Evolutionary conservation across 64 coral and sea anemone species (phyloP).

Genomic region (Cladopsammia gracilis): DNA sequence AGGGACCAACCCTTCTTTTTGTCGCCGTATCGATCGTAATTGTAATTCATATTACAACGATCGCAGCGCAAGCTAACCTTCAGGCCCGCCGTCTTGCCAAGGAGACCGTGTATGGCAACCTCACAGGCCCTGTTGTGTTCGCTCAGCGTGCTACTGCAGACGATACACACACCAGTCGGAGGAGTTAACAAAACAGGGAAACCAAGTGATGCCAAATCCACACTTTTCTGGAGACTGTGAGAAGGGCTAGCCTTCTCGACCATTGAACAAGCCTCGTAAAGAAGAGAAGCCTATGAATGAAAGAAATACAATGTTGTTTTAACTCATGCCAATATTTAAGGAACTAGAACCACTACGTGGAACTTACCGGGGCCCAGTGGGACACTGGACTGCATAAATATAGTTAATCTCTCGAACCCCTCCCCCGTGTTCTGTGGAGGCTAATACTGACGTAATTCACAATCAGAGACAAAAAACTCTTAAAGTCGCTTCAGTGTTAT

Average conservation of each 20-base stretch:
- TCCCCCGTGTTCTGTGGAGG: too few species aligned
- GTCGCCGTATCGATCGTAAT: conserved; percentile 17
- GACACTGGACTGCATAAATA: too few species aligned
- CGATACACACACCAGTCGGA: not conserved
- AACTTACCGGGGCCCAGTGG: too few species aligned
- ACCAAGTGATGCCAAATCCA: too few species aligned
- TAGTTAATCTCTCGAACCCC: too few species aligned
- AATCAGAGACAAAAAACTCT: too few species aligned
- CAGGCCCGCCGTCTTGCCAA: not conserved
- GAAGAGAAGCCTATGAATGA: not conserved
- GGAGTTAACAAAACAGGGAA: not conserved
- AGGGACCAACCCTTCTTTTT: not conserved
- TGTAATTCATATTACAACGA: not conserved
- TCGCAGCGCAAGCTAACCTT: conserved; percentile 28
- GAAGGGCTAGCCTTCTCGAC: not conserved
- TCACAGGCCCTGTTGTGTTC: conserved; percentile 44
- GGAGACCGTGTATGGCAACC: not conserved
- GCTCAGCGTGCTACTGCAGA: not conserved
- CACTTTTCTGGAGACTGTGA: too few species aligned
- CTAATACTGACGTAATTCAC: too few species aligned
- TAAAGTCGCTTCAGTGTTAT: too few species aligned
- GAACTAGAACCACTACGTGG: too few species aligned
- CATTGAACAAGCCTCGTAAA: not conserved
- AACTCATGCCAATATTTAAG: too few species aligned
- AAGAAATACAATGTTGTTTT: too few species aligned